Percentiles rank a stretch among this genome's conserved stretches.
phyloP scores from a whole-genome alignment of 2,888 invertebrate species.

The Lypha dubia region DNA sequence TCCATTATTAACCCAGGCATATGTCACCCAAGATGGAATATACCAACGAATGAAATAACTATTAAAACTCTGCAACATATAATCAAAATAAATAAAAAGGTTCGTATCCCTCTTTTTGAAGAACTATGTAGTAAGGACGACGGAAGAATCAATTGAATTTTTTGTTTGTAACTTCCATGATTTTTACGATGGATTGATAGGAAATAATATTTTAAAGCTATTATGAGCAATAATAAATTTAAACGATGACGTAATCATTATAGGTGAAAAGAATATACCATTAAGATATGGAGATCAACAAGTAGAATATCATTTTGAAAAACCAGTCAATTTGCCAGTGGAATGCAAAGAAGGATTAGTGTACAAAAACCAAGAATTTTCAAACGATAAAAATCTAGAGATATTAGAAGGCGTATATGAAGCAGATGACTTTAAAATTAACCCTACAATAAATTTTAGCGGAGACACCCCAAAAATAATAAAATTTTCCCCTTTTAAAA shows the following conservation, averaged over 20 bases:
- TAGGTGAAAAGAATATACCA: conserved; percentile 8
- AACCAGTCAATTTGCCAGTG: too few relatives aligned
- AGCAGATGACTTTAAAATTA: conserved; percentile 27
- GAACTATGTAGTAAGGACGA: conserved; percentile 41
- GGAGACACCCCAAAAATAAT: conserved; percentile 1
- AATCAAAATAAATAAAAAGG: conserved; percentile 30
- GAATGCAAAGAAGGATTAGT: not conserved
- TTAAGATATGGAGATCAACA: conserved; percentile 3
- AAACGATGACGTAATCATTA: not conserved
- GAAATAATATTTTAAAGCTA: conserved; percentile 39
- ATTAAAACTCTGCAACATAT: conserved; percentile 37
- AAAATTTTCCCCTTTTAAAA: conserved; percentile 10
- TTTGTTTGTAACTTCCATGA: conserved; percentile 48
- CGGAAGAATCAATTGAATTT: conserved; percentile 47
- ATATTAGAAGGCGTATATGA: conserved; percentile 32
- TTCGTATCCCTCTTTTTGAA: conserved; percentile 46
- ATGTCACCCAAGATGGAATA: too few relatives aligned
- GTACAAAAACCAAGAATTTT: conserved; percentile 18
- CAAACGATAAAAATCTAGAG: conserved; percentile 6
- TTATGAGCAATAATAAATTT: conserved; percentile 27
- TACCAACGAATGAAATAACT: conserved; percentile 1
- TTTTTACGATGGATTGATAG: conserved; percentile 18
- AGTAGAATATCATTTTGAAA: too few relatives aligned
- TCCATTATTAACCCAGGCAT: too few relatives aligned
- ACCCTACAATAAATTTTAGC: conserved; percentile 8